A percentile compares a stretch with the other conserved stretches of the same genome.
These are phyloP conservation scores for Sebastiscus albofasciatus DNA, from an alignment of 2,797 vertebrate species.

Conservation along the genomic window DNA sequence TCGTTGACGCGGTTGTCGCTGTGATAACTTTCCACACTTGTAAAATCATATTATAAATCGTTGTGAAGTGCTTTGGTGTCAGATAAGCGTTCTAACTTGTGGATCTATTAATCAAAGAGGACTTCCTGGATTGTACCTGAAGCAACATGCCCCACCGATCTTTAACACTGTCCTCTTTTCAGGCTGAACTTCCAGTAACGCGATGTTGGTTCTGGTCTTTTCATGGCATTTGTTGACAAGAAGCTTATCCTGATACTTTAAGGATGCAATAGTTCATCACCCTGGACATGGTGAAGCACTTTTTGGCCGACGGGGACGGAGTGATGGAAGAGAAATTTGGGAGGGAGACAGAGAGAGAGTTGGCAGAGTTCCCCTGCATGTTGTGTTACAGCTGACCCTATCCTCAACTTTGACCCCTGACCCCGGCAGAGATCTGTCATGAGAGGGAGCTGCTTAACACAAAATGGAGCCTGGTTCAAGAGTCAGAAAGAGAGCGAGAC, in stretches of 20 bases:
- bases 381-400: constrained; percentile 98
- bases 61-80: not conserved
- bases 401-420: constrained; percentile 98
- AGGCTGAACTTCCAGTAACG: not conserved
- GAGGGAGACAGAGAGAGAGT: constrained; percentile 80
- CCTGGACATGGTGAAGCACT: constrained; percentile 64
- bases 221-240: not conserved
- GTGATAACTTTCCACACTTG: constrained; percentile 10
- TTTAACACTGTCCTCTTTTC: not conserved
- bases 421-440: constrained; percentile 94
- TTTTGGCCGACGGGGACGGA: constrained; percentile 43
- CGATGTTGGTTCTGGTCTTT: not conserved
- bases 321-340: constrained; percentile 76
- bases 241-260: constrained; percentile 10
- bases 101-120: constrained; percentile 13
- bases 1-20: not conserved
- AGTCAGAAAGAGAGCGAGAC: constrained; percentile 52
- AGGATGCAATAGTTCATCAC: constrained; percentile 83
- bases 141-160: not conserved
- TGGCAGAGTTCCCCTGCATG: constrained; percentile 90
- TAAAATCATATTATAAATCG: constrained; percentile 1
- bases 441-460: constrained; percentile 98
- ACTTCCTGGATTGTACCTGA: constrained; percentile 13
- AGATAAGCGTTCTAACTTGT: not conserved
- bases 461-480: constrained; percentile 94